Evolutionary conservation across 2,888 invertebrate species (phyloP).

Genomic region (Cryptus viduatorius): DNA sequence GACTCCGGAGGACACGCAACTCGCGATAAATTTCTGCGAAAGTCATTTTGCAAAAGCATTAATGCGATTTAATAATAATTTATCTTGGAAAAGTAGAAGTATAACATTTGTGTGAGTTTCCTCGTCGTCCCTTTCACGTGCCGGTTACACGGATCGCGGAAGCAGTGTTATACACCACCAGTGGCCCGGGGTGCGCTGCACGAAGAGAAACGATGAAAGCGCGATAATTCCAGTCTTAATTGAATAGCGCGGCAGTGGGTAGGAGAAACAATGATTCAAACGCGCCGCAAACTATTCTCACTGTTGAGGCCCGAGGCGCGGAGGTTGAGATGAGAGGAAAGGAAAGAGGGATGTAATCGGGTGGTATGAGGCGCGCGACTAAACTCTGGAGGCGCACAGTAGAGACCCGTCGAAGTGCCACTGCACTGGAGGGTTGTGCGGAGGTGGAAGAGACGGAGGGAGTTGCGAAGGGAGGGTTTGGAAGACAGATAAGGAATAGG

Average conservation of each 20-base stretch:
- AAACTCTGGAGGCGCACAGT: constrained; percentile 4
- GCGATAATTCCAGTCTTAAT: constrained; percentile 76
- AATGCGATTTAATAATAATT: not conserved
- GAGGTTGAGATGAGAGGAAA: constrained; percentile 39
- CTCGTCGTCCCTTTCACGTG: constrained; percentile 1
- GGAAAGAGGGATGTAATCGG: constrained; percentile 40
- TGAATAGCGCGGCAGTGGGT: constrained; percentile 71
- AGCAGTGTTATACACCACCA: not conserved
- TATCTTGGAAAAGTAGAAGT: not conserved
- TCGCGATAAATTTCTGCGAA: not conserved
- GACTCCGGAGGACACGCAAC: not conserved
- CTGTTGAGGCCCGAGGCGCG: constrained; percentile 43
- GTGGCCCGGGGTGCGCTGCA: constrained; percentile 20
- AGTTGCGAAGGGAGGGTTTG: constrained; percentile 30
- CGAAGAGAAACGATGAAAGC: constrained; percentile 67
- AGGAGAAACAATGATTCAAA: constrained; percentile 77
- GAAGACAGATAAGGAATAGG: constrained; percentile 57
- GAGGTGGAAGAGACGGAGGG: constrained; percentile 12
- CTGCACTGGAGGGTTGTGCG: constrained; percentile 27
- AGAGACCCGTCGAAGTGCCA: constrained; percentile 19
- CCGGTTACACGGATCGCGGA: not conserved
- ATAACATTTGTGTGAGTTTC: not conserved
- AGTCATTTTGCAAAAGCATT: not conserved
- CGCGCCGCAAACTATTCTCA: constrained; percentile 66
- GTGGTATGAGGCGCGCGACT: constrained; percentile 36